These are phyloP conservation scores for Caranx melampygus DNA, from an alignment of 2,113 vertebrate species.

Conservation along the genomic window DNA sequence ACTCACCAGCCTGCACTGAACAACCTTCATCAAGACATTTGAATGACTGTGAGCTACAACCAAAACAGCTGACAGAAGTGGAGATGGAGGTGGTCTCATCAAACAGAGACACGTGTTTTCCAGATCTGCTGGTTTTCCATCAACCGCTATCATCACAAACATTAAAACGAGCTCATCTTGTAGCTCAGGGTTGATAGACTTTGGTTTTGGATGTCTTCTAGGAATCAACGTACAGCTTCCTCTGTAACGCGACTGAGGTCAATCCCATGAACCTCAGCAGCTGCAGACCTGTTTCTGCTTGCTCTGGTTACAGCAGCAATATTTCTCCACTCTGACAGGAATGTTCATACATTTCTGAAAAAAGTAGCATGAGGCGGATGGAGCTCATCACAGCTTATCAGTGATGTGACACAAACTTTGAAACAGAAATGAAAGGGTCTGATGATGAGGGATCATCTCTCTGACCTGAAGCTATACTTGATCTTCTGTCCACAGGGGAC, in stretches of 20 bases:
- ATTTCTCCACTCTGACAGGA: constrained; percentile 1
- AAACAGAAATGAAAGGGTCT: neutral
- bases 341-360: neutral
- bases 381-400: neutral
- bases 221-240: neutral
- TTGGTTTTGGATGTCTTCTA: too few relatives aligned
- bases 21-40: too few relatives aligned
- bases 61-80: too few relatives aligned
- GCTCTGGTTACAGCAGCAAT: constrained; percentile 5
- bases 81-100: too few relatives aligned
- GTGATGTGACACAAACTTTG: too few relatives aligned
- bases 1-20: too few relatives aligned
- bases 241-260: neutral
- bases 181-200: too few relatives aligned
- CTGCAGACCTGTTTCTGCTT: constrained; percentile 29
- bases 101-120: too few relatives aligned
- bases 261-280: neutral
- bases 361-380: neutral
- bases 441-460: neutral
- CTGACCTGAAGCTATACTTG: constrained; percentile 89
- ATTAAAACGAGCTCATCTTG: too few relatives aligned
- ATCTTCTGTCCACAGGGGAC: constrained; percentile 89
- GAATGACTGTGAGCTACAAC: too few relatives aligned
- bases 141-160: too few relatives aligned
- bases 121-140: too few relatives aligned